Base-by-base conservation (phyloP, 2,888 invertebrate genomes). In the Odontocolon sp. region DNA sequence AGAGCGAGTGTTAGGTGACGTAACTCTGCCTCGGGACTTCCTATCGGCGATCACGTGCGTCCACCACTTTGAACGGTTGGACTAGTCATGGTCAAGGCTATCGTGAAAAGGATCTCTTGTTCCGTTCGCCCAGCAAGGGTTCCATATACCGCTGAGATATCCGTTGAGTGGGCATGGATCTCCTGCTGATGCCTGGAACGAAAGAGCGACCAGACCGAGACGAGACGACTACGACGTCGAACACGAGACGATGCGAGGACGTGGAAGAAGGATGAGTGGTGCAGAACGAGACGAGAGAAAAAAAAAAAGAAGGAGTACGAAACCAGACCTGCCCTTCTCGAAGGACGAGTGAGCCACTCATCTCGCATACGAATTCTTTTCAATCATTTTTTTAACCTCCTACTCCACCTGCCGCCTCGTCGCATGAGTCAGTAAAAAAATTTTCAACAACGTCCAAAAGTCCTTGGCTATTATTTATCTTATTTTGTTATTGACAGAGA, bases 21-120 rank as follows among this genome's bases (percentile, higher is more conserved):
- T 75, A 81, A 81, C 71, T 54, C 18, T 26, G 45, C 42, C 77
- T 59, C 57, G 70, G 72, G 67, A 76, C 76, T 78, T 77, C 70
- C 78, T 77, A 77, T 77, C 59, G 70, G 74, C 73, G 75, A 74
- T 77, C 78, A 80, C 81, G 81, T 80, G 79, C 59, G 59, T 54
- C 38, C 71, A 26, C 14, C 47, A 16, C 36, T 40, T 26, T 28
- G 61, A 45, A 28, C 14, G 23, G 42, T 67, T 63, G 64, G 67
- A 77, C 71, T 66, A 71, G 76, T 80, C 80, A 79, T 73, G 77
- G 80, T 81, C 81, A 81, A 80, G 81, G 80, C 72, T 75, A 73
- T 64, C 54, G 59, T 70, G 64, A 77, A 79, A 80, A 77, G 67
- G 70, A 80, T 75, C 57, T 33, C 72, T 57, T 57, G 50, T 78